A percentile compares a stretch with the other conserved stretches of the same genome.
These are phyloP conservation scores for Carassius gibelio DNA, from an alignment of 2,113 vertebrate species.

Conservation along the genomic window DNA sequence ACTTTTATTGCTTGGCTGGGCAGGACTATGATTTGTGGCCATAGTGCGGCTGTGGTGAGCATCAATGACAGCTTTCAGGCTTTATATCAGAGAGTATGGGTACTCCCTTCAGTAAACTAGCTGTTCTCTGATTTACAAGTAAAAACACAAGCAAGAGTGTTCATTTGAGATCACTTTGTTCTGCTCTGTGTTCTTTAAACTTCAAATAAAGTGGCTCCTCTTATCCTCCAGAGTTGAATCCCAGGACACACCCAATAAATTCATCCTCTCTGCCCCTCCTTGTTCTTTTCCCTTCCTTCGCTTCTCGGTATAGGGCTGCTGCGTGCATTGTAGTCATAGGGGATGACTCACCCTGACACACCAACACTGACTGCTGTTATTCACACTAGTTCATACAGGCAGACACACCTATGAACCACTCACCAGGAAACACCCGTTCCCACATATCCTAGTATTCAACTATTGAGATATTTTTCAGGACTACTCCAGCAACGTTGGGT, in stretches of 20 bases:
- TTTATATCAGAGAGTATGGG: neutral
- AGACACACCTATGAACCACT: constrained; percentile 74
- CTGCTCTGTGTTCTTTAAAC: constrained; percentile 29
- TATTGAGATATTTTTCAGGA: constrained; percentile 43
- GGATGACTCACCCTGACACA: constrained; percentile 72
- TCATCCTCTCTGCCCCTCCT: constrained; percentile 49
- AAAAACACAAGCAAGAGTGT: neutral
- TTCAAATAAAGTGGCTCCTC: constrained; percentile 45
- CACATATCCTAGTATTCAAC: constrained; percentile 74
- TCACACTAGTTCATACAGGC: constrained; percentile 71
- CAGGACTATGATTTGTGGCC: constrained; percentile 44
- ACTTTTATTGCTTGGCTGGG: constrained; percentile 56
- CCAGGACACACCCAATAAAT: constrained; percentile 51
- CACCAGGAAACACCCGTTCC: constrained; percentile 76
- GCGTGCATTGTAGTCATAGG: constrained; percentile 73
- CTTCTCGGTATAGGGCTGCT: constrained; percentile 66
- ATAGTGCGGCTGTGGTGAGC: constrained; percentile 30
- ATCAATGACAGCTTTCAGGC: constrained; percentile 26
- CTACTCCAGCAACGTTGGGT: neutral
- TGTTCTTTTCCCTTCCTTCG: constrained; percentile 57
- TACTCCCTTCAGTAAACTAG: constrained; percentile 23
- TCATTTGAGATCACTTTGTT: constrained; percentile 23
- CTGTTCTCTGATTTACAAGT: constrained; percentile 13
- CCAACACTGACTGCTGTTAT: constrained; percentile 67
- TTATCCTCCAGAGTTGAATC: constrained; percentile 53